Conservation (phyloP, 2,113 vertebrate species). For the Vombatus ursinus region DNA sequence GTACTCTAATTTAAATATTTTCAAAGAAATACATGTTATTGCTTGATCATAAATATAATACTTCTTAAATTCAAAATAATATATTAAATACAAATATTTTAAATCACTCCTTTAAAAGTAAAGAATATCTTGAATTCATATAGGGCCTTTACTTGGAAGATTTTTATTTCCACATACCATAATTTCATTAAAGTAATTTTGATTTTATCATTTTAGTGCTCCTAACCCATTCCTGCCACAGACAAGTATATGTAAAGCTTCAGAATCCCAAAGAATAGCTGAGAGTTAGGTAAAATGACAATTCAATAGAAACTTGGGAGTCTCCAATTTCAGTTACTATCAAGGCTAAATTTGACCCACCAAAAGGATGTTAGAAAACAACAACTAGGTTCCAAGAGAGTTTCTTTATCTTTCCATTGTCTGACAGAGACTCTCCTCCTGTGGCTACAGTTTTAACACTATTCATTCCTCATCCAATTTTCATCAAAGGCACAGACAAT, state of each 20-base stretch:
- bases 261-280: not conserved
- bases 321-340: not conserved
- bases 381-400: not conserved
- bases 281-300: not conserved
- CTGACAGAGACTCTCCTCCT: not conserved
- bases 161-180: not conserved
- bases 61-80: not conserved
- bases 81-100: not conserved
- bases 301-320: not conserved
- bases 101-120: not conserved
- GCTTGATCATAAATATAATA: not conserved
- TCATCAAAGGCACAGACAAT: not conserved
- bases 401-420: not conserved
- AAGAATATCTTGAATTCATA: not conserved
- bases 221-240: not conserved
- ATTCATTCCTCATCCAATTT: not conserved
- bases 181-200: not conserved
- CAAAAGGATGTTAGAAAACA: not conserved
- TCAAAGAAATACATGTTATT: not conserved
- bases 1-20: not conserved
- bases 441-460: not conserved
- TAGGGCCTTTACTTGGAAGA: not conserved
- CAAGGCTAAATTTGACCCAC: not conserved
- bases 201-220: not conserved
- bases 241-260: not conserved